Conservation (phyloP, 2,888 invertebrate species). For the Perizoma affinitatum region DNA sequence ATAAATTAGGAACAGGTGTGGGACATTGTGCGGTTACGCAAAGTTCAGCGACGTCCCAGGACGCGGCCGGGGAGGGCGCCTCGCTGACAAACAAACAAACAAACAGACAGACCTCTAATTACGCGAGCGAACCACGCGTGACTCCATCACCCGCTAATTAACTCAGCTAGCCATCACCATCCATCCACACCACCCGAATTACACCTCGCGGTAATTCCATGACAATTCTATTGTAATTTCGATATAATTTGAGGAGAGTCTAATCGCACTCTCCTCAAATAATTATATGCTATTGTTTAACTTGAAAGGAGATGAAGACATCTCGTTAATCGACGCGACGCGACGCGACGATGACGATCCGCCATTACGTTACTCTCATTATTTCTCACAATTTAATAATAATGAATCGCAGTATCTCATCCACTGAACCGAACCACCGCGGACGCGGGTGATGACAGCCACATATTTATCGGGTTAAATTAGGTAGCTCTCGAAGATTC, state of each 20-base stretch:
- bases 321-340: constrained; percentile 39
- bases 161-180: constrained; percentile 66
- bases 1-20: constrained; percentile 42
- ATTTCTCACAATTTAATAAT: constrained; percentile 23
- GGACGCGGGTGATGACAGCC: constrained; percentile 4
- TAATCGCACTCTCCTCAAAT: too few species aligned
- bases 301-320: constrained; percentile 39
- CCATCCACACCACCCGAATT: constrained; percentile 52
- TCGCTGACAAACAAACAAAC: constrained; percentile 14
- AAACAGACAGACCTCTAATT: constrained; percentile 43
- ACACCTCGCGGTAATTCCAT: constrained; percentile 54
- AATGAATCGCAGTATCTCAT: constrained; percentile 23
- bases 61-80: too few species aligned
- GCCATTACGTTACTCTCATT: constrained; percentile 31
- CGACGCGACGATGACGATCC: constrained; percentile 24
- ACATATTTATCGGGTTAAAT: too few species aligned
- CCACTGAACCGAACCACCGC: constrained; percentile 9
- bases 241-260: constrained; percentile 39
- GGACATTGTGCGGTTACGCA: constrained; percentile 34
- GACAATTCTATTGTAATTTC: constrained; percentile 50
- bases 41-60: constrained; percentile 60
- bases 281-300: constrained; percentile 48
- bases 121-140: constrained; percentile 63
- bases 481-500: constrained; percentile 44
- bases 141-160: constrained; percentile 61